Base-by-base conservation (phyloP, 2,113 vertebrate genomes). In the Boleophthalmus pectinirostris region DNA sequence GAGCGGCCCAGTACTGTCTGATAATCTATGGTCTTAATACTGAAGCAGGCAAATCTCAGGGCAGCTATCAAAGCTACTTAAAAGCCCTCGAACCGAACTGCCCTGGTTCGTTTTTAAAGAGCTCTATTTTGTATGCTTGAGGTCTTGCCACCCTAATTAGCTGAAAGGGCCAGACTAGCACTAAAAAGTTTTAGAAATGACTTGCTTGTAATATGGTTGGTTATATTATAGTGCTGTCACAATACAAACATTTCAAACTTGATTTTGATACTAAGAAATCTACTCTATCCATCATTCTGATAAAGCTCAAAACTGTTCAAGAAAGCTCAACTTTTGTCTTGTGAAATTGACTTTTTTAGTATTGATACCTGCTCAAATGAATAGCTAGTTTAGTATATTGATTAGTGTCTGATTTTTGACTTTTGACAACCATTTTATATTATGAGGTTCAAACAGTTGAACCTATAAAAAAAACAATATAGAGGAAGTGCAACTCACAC, bases 21-120 rank as follows among this genome's bases (percentile, higher is more conserved):
- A 70, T 90, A 90, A 91, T 91, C 88, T 82, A 46, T 13, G 35
- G 69, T 82, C 69, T 86, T 87, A 84, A 79, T 82, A 68, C 75
- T 14, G 80, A 78, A 69, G 73, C 68, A 18, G 83, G 83, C 71
- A 72, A 81, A 81, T 90, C 24, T 74, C 78, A 64, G 78, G 82
- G 63, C 74, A 46, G 76, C 70, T 74, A 84, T 75, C 70, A 66
- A 63, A 74, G 64, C 71, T 78, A 20, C 73, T 83, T 76, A 74
- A 20, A 51, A 25, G 45, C 0, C 70, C 46, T 80, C 0, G 12
- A 46, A 73, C 53, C 66, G 18, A 66, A 33, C 33, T 51, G 23
- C 2, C 43, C 20, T 23, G 53, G 70, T 77, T 75, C 46, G 25
- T 70, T 67, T 73, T 47, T 61, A 33, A 15, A 73, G 43, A 56